Conservation (phyloP, 1,140 invertebrate species). For the Tetragnatha versicolor region DNA sequence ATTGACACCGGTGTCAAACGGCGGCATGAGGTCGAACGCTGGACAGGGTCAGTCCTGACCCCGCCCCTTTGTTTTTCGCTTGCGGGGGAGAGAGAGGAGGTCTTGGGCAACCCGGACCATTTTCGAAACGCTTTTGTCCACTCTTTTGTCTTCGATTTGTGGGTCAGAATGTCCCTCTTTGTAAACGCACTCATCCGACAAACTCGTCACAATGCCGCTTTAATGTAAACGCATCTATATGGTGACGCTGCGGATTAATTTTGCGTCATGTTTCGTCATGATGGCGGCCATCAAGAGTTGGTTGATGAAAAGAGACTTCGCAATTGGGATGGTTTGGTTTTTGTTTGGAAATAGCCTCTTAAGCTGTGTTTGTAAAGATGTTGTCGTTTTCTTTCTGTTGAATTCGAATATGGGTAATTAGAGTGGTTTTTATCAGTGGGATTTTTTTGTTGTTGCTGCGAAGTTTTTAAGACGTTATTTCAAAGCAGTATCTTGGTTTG, state of each 20-base stretch:
- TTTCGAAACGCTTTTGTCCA: slow-evolving; percentile 12
- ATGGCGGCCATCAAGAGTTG: neutral
- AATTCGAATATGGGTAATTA: no score
- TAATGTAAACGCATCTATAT: neutral
- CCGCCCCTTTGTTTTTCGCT: no score
- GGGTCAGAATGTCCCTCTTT: slow-evolving; percentile 39
- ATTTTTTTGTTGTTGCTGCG: no score
- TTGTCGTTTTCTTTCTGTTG: no score
- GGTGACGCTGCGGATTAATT: neutral
- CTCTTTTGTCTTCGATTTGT: slow-evolving; percentile 34
- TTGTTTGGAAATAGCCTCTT: no score
- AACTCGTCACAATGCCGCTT: slow-evolving; percentile 29
- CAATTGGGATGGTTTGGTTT: slow-evolving; percentile 14
- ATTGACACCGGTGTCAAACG: slow-evolving; percentile 20
- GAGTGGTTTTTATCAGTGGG: no score
- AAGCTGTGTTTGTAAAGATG: no score
- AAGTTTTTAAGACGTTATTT: no score
- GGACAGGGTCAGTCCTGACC: slow-evolving; percentile 20
- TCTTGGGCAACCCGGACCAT: slow-evolving; percentile 27
- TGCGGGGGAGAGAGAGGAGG: neutral
- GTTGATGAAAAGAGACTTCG: neutral
- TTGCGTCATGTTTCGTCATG: slow-evolving; percentile 21
- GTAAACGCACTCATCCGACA: slow-evolving; percentile 35
- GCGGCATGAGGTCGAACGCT: slow-evolving; percentile 17
- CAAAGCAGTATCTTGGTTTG: no score